These are phyloP conservation scores for Syncerus caffer DNA, from an alignment of 2,797 vertebrate genomes.

Conservation along the genomic window DNA sequence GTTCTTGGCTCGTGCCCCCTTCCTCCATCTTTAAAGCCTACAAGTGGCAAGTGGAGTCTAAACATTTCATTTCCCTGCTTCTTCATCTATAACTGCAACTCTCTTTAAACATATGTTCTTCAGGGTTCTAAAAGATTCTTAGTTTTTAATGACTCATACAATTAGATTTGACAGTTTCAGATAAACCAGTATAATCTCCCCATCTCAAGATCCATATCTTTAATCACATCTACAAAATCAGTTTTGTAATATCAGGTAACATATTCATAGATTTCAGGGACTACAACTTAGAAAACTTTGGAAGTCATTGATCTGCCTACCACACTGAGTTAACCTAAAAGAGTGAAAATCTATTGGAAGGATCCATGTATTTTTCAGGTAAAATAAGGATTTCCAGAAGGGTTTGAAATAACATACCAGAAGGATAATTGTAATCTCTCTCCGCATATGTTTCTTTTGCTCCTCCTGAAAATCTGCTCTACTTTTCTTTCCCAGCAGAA, in stretches of 20 bases:
- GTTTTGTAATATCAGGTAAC: not conserved
- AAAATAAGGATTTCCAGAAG: not conserved
- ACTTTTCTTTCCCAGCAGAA: not conserved
- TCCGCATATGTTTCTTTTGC: not conserved
- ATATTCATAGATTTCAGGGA: not conserved
- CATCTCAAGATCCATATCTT: not conserved
- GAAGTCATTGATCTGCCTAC: not conserved
- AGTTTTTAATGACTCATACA: not conserved
- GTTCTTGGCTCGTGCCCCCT: not conserved
- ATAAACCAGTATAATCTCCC: not conserved
- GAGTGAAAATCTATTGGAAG: not conserved
- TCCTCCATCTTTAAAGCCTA: not conserved
- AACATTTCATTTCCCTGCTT: not conserved
- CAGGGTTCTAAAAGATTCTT: not conserved
- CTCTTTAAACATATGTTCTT: not conserved
- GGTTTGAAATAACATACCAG: not conserved
- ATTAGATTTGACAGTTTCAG: not conserved
- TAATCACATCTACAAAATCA: not conserved
- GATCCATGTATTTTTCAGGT: not conserved
- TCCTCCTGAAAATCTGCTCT: not conserved
- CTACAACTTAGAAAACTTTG: not conserved
- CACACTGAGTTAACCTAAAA: not conserved
- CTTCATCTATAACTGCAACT: not conserved
- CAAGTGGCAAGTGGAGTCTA: not conserved
- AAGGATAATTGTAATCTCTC: not conserved